Evolutionary conservation across 2,797 vertebrate species (phyloP), one percentile per base, ranked within the genome.

Genomic region (Hypotaenidia okinawae): DNA sequence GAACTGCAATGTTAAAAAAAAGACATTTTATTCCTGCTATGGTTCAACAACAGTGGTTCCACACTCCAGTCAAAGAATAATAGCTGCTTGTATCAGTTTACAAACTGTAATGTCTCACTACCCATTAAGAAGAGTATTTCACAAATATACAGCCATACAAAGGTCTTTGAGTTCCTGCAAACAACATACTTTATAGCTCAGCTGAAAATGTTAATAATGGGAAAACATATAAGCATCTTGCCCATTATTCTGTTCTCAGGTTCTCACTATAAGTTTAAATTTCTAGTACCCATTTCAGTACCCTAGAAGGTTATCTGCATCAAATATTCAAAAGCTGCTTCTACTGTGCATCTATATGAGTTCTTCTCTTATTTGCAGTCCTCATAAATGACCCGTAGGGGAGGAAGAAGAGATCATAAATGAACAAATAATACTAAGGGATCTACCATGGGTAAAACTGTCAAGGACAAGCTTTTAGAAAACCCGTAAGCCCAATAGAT

Each of bases 261-360:
- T 58, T 21, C 19, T 83, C 33, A 51, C 32, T 67, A 16, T 16
- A 41, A 54, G 87, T 93, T 91, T 75, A 73, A 90, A 77, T 85
- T 52, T 63, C 39, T 63, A n/a, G 30, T 69, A 89, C 27, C 21
- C 66, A 82, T 82, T 93, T 95, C 55, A 81, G 63, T 74, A 83
- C 39, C 68, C 66, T 23, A 81, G 64, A 92, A 84, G 2, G 75
- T 66, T 87, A 41, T 84, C n/a, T 90, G 13, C 66, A 90, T 91
- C 87, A 92, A 95, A 95, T 95, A 95, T 68, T 88, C 89, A 93
- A 73, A 52, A 87, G 61, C 64, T 95, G 16, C 13, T 49, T 94
- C 47, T 49, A 69, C 69, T 91, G 10, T 58, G n/a, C 24, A 69
- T 67, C 86, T 88, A 68, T 0, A 0, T 32, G 27, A 86, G 45